Conservation (phyloP, 2,797 vertebrate species). For the Yasuhikotakia modesta region DNA sequence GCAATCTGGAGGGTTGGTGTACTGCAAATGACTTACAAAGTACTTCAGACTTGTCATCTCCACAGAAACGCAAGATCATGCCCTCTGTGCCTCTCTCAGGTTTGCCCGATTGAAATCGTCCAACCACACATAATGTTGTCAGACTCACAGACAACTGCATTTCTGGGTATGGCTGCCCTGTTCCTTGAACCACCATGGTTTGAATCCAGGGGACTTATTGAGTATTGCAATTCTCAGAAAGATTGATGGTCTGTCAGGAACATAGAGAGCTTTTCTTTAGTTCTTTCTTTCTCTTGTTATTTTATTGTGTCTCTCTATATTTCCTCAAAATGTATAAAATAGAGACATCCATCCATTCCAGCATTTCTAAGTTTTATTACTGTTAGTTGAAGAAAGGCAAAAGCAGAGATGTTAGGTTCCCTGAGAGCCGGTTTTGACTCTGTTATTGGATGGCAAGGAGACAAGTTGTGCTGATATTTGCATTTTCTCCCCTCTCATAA, state of each 20-base stretch:
- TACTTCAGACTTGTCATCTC: constrained; percentile 3
- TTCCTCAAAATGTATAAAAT: background rate
- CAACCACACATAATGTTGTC: constrained; percentile 4
- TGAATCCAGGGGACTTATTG: constrained; percentile 10
- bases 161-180: constrained; percentile 11
- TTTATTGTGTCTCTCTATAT: constrained; percentile 3
- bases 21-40: background rate
- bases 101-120: constrained; percentile 2
- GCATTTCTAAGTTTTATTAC: constrained; percentile 10
- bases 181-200: background rate
- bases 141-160: background rate
- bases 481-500: constrained; percentile 73
- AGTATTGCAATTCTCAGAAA: constrained; percentile 15
- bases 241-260: constrained; percentile 22
- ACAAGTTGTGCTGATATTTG: constrained; percentile 78
- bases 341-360: background rate
- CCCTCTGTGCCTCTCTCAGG: constrained; percentile 1
- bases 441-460: constrained; percentile 78
- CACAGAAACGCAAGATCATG: constrained; percentile 1
- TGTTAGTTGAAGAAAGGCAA: constrained; percentile 13
- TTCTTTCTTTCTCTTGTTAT: background rate
- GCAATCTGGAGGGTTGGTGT: background rate
- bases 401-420: constrained; percentile 4
- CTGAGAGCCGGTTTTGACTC: constrained; percentile 57
- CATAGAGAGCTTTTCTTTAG: background rate